A percentile compares a stretch with the other conserved stretches of the same genome.
Evolutionary conservation across 2,888 invertebrate species (phyloP).

Genomic region (Boloria euphrosyne): DNA sequence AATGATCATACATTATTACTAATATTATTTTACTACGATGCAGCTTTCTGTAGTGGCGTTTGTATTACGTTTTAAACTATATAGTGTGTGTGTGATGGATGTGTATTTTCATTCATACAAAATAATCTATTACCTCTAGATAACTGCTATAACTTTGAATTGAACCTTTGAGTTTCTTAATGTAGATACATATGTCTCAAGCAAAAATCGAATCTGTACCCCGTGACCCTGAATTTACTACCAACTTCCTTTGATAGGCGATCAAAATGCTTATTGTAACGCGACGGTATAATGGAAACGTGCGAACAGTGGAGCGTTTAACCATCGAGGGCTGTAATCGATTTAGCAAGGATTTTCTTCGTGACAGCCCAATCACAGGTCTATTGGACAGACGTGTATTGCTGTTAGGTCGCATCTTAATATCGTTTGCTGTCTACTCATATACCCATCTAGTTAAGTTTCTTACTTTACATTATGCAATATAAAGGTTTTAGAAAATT

Average conservation of each 20-base stretch:
- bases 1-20: too few species aligned
- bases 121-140: too few species aligned
- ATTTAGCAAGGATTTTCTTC: conserved; percentile 60
- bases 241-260: not conserved
- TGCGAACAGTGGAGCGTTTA: conserved; percentile 50
- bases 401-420: conserved; percentile 33
- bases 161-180: too few species aligned
- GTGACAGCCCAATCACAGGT: conserved; percentile 69
- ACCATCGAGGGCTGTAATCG: conserved; percentile 50
- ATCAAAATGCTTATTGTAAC: not conserved
- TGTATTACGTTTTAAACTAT: too few species aligned
- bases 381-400: conserved; percentile 48
- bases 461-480: not conserved
- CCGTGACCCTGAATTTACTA: not conserved
- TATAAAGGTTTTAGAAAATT: not conserved
- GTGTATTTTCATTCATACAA: too few species aligned
- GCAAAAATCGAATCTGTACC: not conserved
- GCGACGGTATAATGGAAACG: conserved; percentile 19
- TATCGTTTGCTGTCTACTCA: conserved; percentile 15
- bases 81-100: too few species aligned
- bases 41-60: too few species aligned
- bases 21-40: too few species aligned
- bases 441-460: not conserved
- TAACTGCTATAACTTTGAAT: too few species aligned
- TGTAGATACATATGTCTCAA: not conserved